Evolutionary conservation across 1,140 invertebrate species (phyloP), one percentile per base, ranked within the genome.

Genomic region (Pogonomyrmex barbatus): DNA sequence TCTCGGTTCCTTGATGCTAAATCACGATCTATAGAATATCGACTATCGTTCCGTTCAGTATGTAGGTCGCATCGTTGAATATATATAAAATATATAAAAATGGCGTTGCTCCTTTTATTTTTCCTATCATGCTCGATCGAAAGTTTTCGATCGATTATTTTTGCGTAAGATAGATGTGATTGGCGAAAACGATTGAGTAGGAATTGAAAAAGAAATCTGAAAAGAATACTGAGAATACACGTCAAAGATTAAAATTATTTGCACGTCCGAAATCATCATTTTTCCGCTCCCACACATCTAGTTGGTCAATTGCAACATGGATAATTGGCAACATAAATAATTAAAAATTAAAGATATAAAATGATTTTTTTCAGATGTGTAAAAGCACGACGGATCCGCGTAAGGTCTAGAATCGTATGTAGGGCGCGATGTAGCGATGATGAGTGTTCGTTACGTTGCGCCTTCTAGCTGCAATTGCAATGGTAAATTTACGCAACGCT

Each of bases 381-480:
- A 78, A n/a, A 68, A 2, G 4, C 8, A 33, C 33, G 60, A 63
- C 42, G 17, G 33, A 12, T 10, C 30, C 4, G 62, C 14, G 47
- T 12, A 70, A 81, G 65, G 36, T n/a, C 78, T 81, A 81, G 65
- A 70, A 9, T n/a, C 65, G 65, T 81, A 81, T 81, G 78, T 81
- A 81, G 78, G 65, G 14, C 65, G 39, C 36, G 47, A 24, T 24
- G 24, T 24, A 24, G 24, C 77, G 63, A 39, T 47, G 47, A 36
- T 47, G 30, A 67, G 33, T 12, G 33, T 67, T 33, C 45, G 30
- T 56, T 81, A 24, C 63, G 24, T 56, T 81, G 24, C 56, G 56
- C 14, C 50, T 33, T 33, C 14, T 56, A 47, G 14, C 67, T 81
- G 42, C 36, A 36, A 36, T 24, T 68, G 17, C 24, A 42, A 39